Base-by-base conservation (phyloP, 2,888 invertebrate species). In the Sympetrum striolatum region DNA sequence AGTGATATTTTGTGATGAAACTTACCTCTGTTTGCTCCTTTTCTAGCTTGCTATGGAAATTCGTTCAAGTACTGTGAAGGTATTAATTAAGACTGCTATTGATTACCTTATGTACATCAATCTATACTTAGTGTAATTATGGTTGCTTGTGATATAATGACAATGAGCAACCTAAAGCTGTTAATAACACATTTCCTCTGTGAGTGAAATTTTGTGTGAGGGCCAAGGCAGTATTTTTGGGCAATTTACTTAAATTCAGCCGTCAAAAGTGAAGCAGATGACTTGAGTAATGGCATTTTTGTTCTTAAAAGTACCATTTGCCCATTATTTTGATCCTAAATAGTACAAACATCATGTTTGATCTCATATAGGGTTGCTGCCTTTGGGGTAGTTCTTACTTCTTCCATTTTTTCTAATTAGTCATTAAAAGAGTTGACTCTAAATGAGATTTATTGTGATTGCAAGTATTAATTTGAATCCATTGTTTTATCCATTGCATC, bases 271-370 rank as follows among this genome's bases (percentile, higher is more conserved):
- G 58, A 37, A 60, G 60, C 64, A 31, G 14, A 31, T 73, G 73
- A 73, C 64, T 60, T 14, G 64, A 37, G 60, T 60, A 37, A 1
- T 60, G 86, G 60, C 60, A 37, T 86, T 86, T 60, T 60, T 37
- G 53, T 86, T 58, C 35, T 86, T 86, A 86, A 58, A 64, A 58
- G 53, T 60, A 86, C 86, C 86, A 86, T 37, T 64, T 86, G 86
- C 86, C 86, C 86, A 86, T 86, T 12, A 60, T 86, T 86, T 86
- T 86, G 86, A 86, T 86, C 86, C 86, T 86, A 86, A 58, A 86
- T 86, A 86, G 86, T 86, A 86, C 86, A 86, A 86, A 86, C 86
- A 86, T 60, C 39, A 86, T 86, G 86, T 86, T 86, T 86, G 86
- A 86, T 86, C 86, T 86, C 86, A 86, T 86, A 60, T 64, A 86